phyloP scores from a whole-genome alignment of 1,140 invertebrate species.

The Drosophila funebris region DNA sequence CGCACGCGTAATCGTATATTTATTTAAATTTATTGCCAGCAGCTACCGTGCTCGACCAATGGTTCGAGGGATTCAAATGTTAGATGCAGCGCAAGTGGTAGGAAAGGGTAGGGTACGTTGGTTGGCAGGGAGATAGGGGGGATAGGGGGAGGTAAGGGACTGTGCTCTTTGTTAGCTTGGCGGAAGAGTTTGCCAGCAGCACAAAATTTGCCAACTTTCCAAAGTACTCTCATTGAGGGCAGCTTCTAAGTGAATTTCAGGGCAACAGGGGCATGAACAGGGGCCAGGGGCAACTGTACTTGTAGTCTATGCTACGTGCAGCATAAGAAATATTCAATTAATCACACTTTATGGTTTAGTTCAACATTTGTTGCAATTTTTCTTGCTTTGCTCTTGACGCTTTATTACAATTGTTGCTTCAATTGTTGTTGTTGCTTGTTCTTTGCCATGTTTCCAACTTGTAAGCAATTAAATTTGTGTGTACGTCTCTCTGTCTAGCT shows the following conservation, averaged over 20 bases:
- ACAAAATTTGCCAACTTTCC: constrained; percentile 44
- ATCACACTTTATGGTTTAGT: constrained; percentile 82
- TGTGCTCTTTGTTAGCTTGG: constrained; percentile 15
- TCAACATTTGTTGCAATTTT: constrained; percentile 82
- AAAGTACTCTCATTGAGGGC: constrained; percentile 11
- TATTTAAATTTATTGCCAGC: constrained; percentile 80
- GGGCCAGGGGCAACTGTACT: background rate
- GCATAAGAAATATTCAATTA: constrained; percentile 82
- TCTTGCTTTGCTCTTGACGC: constrained; percentile 77
- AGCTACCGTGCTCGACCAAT: constrained; percentile 55
- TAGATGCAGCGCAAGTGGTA: background rate
- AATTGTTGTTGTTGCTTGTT: constrained; percentile 45
- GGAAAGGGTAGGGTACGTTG: background rate
- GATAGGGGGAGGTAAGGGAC: background rate
- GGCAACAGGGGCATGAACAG: background rate
- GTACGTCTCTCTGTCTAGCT: constrained; percentile 9
- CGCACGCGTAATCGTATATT: constrained; percentile 82
- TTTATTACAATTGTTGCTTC: constrained; percentile 78
- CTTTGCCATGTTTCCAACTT: constrained; percentile 73
- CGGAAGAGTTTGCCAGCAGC: constrained; percentile 30
- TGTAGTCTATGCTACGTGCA: constrained; percentile 50
- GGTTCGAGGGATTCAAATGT: background rate
- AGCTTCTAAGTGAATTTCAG: constrained; percentile 13
- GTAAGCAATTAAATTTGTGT: constrained; percentile 76
- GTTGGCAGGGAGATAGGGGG: background rate